Conservation (phyloP, 2,113 vertebrate species). For the Microtus richardsoni region DNA sequence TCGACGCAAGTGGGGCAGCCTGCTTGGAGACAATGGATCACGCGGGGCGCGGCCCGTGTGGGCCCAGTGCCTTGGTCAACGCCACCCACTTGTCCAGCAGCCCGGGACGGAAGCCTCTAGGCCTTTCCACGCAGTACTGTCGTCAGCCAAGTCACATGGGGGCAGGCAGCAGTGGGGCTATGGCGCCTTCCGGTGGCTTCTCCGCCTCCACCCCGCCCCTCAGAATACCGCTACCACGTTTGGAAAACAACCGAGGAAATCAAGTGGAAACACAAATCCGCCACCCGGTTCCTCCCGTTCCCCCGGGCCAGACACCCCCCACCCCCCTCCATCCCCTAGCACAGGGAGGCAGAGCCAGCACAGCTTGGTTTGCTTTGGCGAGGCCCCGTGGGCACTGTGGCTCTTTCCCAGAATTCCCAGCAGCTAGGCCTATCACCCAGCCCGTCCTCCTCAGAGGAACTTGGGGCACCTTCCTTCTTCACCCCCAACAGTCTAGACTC, state of each 20-base stretch:
- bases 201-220: slow-evolving; percentile 49
- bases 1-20: background rate
- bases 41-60: slow-evolving; percentile 57
- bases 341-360: background rate
- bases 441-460: background rate
- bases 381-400: background rate
- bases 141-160: slow-evolving; percentile 84
- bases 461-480: background rate
- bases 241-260: slow-evolving; percentile 84
- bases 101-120: slow-evolving; percentile 77
- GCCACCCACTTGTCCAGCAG: slow-evolving; percentile 46
- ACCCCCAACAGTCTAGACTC: background rate
- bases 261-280: slow-evolving; percentile 82
- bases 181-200: slow-evolving; percentile 66
- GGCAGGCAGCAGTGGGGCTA: background rate
- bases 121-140: slow-evolving; percentile 68
- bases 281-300: slow-evolving; percentile 51
- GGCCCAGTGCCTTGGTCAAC: slow-evolving; percentile 53
- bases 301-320: slow-evolving; percentile 44
- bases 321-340: background rate
- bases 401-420: background rate
- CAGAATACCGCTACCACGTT: slow-evolving; percentile 55
- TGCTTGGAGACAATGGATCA: slow-evolving; percentile 16
- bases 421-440: background rate
- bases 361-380: background rate